A percentile compares a stretch with the other conserved stretches of the same genome.
Evolutionary conservation across 2,113 vertebrate species (phyloP).

Genomic region (Phylloscopus trochiloides): DNA sequence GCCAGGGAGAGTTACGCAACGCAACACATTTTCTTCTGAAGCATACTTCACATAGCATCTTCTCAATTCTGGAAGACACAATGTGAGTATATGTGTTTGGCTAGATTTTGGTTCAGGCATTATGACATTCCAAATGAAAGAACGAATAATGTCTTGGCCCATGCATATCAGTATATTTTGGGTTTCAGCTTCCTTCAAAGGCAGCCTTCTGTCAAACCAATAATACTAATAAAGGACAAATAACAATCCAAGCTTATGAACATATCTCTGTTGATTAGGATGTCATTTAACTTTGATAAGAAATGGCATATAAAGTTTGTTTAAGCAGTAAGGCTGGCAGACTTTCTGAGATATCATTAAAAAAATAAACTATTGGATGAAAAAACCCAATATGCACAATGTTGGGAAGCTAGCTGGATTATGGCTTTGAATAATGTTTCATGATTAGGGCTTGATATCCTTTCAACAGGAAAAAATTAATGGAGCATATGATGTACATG

Average conservation of each 20-base stretch:
- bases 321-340: not conserved
- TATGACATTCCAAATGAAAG: not conserved
- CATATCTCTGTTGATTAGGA: not conserved
- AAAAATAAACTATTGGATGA: not conserved
- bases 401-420: not conserved
- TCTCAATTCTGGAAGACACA: not conserved
- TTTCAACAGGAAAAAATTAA: not conserved
- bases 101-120: not conserved
- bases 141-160: not conserved
- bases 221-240: not conserved
- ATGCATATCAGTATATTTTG: not conserved
- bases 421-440: not conserved
- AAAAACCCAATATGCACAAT: not conserved
- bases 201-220: not conserved
- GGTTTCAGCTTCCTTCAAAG: not conserved
- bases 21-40: not conserved
- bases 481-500: not conserved
- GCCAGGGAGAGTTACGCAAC: too few species aligned
- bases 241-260: not conserved
- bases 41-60: not conserved
- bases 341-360: not conserved
- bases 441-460: not conserved
- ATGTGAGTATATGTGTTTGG: fast-evolving
- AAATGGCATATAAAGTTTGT: not conserved
- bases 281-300: not conserved